phyloP scores from a whole-genome alignment of 2,888 invertebrate genomes.

The Euzetes globulus region DNA sequence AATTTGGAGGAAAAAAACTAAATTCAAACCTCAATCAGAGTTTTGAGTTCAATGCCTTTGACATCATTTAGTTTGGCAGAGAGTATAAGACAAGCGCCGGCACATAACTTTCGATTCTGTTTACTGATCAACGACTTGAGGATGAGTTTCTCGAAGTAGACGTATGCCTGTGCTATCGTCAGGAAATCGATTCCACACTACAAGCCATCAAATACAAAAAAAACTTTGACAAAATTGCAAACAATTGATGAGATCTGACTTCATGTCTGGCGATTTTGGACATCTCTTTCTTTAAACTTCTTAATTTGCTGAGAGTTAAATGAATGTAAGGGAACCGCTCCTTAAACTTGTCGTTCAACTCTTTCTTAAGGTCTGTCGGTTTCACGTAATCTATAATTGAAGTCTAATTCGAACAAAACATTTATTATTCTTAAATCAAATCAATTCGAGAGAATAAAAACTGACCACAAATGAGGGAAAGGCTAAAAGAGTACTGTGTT shows the following conservation, averaged over 20 bases:
- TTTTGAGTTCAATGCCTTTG: constrained; percentile 76
- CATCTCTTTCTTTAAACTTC: constrained; percentile 95
- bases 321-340: constrained; percentile 92
- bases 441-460: neutral
- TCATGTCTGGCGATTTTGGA: constrained; percentile 72
- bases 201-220: constrained; percentile 37
- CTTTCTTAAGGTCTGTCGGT: constrained; percentile 89
- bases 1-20: neutral
- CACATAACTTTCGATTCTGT: constrained; percentile 87
- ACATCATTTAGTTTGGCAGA: constrained; percentile 96
- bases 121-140: constrained; percentile 82
- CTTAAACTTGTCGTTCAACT: constrained; percentile 90
- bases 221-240: neutral
- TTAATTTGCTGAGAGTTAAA: constrained; percentile 84
- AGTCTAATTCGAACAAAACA: constrained; percentile 45
- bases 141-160: constrained; percentile 96
- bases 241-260: constrained; percentile 47
- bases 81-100: constrained; percentile 84
- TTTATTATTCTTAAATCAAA: constrained; percentile 4
- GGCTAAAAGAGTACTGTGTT: constrained; percentile 51
- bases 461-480: constrained; percentile 51
- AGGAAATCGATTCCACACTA: constrained; percentile 70
- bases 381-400: constrained; percentile 68
- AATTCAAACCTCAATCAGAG: constrained; percentile 69
- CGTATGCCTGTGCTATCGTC: constrained; percentile 91